phyloP scores from a whole-genome alignment of 2,113 vertebrate genomes.

The Phyllopteryx taeniolatus region DNA sequence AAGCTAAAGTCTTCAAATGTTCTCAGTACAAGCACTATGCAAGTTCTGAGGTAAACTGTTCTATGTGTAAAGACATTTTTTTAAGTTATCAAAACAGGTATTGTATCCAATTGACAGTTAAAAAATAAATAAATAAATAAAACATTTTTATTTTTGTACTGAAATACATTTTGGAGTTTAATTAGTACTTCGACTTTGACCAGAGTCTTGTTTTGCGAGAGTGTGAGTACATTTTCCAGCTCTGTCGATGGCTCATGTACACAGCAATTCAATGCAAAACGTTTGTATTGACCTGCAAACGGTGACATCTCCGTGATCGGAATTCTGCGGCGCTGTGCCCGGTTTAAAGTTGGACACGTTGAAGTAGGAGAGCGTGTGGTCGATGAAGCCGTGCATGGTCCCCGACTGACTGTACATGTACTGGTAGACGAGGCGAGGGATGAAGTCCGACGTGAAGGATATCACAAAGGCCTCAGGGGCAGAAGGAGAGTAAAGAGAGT shows the following conservation, averaged over 20 bases:
- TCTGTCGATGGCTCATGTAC: too few relatives aligned
- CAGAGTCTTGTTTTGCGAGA: neutral
- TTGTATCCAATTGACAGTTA: too few relatives aligned
- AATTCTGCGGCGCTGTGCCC: conserved; percentile 79
- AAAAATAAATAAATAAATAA: too few relatives aligned
- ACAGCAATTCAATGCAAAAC: neutral
- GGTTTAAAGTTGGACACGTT: conserved; percentile 87
- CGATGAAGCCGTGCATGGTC: conserved; percentile 93
- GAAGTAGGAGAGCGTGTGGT: conserved; percentile 95
- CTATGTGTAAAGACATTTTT: too few relatives aligned
- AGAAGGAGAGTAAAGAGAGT: neutral
- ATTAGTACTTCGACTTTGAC: too few relatives aligned
- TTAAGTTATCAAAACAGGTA: too few relatives aligned
- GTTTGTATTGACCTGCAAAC: conserved; percentile 82
- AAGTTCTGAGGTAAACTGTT: too few relatives aligned
- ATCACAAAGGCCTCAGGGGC: conserved; percentile 89
- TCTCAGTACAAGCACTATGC: too few relatives aligned
- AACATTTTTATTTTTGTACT: too few relatives aligned
- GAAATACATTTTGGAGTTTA: too few relatives aligned
- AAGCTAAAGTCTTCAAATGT: too few relatives aligned
- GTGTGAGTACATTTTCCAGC: conserved; percentile 9
- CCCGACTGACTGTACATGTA: conserved; percentile 89
- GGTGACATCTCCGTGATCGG: conserved; percentile 74
- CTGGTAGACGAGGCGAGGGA: conserved; percentile 93
- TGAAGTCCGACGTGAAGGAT: conserved; percentile 93